Evolutionary conservation across 53 echinoderm and acorn worm species (phyloP), one percentile per base, ranked within the genome.

Genomic region (Echinarachnius parma): DNA sequence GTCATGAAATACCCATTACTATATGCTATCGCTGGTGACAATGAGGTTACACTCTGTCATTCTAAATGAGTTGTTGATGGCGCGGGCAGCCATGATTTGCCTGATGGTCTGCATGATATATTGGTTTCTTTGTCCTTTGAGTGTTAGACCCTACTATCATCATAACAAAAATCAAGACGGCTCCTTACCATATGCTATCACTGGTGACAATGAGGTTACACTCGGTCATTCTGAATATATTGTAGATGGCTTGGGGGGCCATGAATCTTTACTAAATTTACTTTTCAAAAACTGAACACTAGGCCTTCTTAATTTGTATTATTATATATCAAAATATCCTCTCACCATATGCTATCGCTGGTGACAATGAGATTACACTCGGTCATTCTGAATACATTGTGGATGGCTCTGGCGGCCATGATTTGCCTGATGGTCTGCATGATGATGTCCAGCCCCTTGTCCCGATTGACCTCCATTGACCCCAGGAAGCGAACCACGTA

Each of bases 321-420:
- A n/a, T n/a, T n/a, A n/a, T n/a, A n/a, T n/a, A 64, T n/a, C n/a
- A n/a, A n/a, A n/a, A n/a, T 80, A 3, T n/a, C 44, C 16, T 45
- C 13, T 18, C 21, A 92, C 92, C 88, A 82, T 10, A 92, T 52
- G 22, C 65, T 62, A 20, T 85, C 77, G 50, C 78, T 89, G 47
- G 88, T 89, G 37, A 92, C 61, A 5, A 85, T 75, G 11, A 92
- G 77, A 27, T 88, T 81, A 26, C 81, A 80, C 39, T 92, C 92
- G 13, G 89, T 92, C 75, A 89, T 92, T 56, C 85, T 85, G 76
- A 92, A 92, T 62, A 92, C 79, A 69, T 92, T 89, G 50, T 92
- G 92, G 44, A 92, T 92, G 0, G 92, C 92, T 22, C 92, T 75
- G 34, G 92, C 92, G 15, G 92, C 85, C 92, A 92, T 92, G 78